Evolutionary conservation across 2,888 invertebrate genomes (phyloP).

Genomic region (Stenichneumon culpator): DNA sequence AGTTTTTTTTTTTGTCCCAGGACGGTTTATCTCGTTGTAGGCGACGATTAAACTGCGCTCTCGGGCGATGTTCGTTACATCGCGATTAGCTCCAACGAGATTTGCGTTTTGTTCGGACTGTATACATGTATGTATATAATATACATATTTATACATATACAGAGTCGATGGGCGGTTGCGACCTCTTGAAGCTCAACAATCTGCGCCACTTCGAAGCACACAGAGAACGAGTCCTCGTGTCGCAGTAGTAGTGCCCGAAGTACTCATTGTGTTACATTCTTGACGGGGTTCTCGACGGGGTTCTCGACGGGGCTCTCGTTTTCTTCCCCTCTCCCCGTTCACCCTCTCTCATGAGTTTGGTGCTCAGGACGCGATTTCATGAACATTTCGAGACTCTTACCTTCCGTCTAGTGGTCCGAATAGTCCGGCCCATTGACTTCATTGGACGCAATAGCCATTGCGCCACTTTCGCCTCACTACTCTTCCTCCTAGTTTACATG

Average conservation of each 20-base stretch:
- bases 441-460: background rate
- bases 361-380: conserved; percentile 16
- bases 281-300: background rate
- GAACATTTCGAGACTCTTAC: background rate
- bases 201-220: conserved; percentile 7
- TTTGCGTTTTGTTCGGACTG: background rate
- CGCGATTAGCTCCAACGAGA: background rate
- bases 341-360: conserved; percentile 11
- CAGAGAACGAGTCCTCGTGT: background rate
- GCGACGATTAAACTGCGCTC: background rate
- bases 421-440: conserved; percentile 24
- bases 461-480: background rate
- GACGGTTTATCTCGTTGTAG: background rate
- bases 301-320: conserved; percentile 3
- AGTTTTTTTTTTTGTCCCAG: background rate
- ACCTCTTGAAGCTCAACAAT: conserved; percentile 13
- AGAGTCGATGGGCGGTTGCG: background rate
- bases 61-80: background rate
- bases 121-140: too few relatives aligned
- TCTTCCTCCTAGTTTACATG: conserved; percentile 10
- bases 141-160: background rate
- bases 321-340: background rate
- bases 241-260: background rate
- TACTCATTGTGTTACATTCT: conserved; percentile 1
- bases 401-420: background rate